Evolutionary conservation across 1,140 invertebrate genomes (phyloP), one percentile per base, ranked within the genome.

Genomic region (Mycetomoellerius zeteki): DNA sequence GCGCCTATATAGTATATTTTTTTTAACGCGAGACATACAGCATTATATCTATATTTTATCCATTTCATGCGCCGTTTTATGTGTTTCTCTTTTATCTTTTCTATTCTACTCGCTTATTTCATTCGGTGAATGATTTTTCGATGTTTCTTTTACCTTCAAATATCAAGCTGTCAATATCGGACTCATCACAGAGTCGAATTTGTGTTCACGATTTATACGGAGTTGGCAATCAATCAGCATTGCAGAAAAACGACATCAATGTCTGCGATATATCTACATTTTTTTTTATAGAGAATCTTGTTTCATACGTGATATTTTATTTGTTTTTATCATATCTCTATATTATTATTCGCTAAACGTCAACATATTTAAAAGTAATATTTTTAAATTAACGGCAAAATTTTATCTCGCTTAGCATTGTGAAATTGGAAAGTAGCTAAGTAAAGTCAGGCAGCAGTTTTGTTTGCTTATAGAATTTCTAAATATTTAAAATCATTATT

Each of bases 171-270:
- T 84, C 80, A 60, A 75, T 84, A 60, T 50, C 10, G 80, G 8
- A 50, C 69, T 62, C 69, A 84, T 84, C 69, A 82, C 24, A 43
- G 27, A 73, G 24, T 37, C 37, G 47, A 73, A 82, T 82, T 82
- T 82, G 37, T 54, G 56, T 60, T 16, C n/a, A 19, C 37, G 33
- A 84, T 81, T 81, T 71, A 37, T 81, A 81, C 8, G 56, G 65
- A 47, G 69, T 75, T 84, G 69, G n/a, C 80, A 72, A 84, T 73
- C 56, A 84, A 84, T 80, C 77, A 80, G 60, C 37, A 60, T 58
- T 47, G 77, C 62, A 67, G 52, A 73, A 60, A 73, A 84, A 12
- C 16, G 24, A 58, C 54, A 60, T 73, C 52, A 73, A 73, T 47
- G 37, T 14, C 27, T 43, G 52, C 67, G 24, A 47, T 58, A 14